phyloP scores from a whole-genome alignment of 2,113 vertebrate genomes.

The Phylloscopus trochilus region DNA sequence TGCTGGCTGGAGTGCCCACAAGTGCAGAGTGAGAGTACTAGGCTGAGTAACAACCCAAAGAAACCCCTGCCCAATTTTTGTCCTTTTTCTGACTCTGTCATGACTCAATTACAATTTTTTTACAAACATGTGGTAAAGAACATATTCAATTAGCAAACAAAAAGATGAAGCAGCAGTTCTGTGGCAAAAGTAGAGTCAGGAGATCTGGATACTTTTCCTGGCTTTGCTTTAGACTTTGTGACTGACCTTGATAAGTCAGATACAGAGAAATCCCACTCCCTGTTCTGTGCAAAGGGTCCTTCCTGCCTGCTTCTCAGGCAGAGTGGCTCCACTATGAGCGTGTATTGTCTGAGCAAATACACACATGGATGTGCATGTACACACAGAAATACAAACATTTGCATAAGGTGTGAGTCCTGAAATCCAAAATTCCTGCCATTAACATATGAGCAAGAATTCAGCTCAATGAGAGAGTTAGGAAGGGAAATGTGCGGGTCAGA shows the following conservation, averaged over 20 bases:
- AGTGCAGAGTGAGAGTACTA: neutral
- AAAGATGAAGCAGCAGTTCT: neutral
- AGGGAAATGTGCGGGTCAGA: neutral
- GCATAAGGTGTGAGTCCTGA: neutral
- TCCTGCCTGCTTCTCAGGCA: neutral
- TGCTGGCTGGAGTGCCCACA: neutral
- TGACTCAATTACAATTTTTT: neutral
- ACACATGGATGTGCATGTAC: rapidly evolving
- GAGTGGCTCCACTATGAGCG: rapidly evolving
- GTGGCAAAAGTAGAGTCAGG: neutral
- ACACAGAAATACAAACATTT: neutral
- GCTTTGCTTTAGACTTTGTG: neutral
- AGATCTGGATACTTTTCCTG: neutral
- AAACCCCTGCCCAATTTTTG: neutral
- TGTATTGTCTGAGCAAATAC: rapidly evolving
- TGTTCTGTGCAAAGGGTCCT: neutral
- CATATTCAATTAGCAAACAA: neutral
- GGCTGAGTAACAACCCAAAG: neutral
- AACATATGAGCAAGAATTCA: neutral
- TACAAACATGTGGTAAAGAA: neutral
- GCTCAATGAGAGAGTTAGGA: neutral
- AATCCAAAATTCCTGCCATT: neutral
- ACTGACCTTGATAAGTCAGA: neutral
- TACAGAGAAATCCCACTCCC: neutral
- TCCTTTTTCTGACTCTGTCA: neutral